phyloP scores from a whole-genome alignment of 2,797 vertebrate genomes.

The Melanotaenia parkinsoni region DNA sequence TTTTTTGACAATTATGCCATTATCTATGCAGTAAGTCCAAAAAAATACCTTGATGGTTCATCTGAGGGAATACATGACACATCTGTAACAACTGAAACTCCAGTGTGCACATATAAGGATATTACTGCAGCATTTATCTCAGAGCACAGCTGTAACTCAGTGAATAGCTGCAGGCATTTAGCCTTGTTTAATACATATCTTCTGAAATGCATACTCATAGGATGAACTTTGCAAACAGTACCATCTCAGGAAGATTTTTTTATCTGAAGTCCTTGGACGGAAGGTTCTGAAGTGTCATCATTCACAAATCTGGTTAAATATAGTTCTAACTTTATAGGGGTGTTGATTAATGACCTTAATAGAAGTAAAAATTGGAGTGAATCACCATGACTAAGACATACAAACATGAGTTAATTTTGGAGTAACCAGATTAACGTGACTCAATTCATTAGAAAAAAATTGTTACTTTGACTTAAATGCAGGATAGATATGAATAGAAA shows the following conservation, averaged over 20 bases:
- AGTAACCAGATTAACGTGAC: too few relatives aligned
- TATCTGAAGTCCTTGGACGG: slow-evolving; percentile 9
- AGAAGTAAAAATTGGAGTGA: neutral
- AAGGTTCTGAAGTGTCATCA: slow-evolving; percentile 33
- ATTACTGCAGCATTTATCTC: slow-evolving; percentile 5
- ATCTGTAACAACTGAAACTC: neutral
- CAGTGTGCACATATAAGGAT: neutral
- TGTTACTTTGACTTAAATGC: too few relatives aligned
- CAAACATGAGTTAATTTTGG: too few relatives aligned
- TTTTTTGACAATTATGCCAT: neutral
- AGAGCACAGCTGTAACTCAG: neutral
- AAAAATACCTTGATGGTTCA: neutral
- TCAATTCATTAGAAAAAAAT: too few relatives aligned
- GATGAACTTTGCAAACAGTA: slow-evolving; percentile 17
- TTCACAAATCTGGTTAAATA: slow-evolving; percentile 37
- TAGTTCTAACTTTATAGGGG: slow-evolving; percentile 20
- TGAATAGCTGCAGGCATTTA: neutral
- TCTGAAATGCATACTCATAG: slow-evolving; percentile 25
- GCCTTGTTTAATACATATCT: slow-evolving; percentile 3
- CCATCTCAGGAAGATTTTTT: slow-evolving; percentile 20
- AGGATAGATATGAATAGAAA: too few relatives aligned
- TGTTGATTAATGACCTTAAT: slow-evolving; percentile 30
- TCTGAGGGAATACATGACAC: neutral
- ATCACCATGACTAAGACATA: too few relatives aligned
- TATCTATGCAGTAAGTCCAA: slow-evolving; percentile 1